phyloP scores from a whole-genome alignment of 2,113 vertebrate species.

The Indri indri region DNA sequence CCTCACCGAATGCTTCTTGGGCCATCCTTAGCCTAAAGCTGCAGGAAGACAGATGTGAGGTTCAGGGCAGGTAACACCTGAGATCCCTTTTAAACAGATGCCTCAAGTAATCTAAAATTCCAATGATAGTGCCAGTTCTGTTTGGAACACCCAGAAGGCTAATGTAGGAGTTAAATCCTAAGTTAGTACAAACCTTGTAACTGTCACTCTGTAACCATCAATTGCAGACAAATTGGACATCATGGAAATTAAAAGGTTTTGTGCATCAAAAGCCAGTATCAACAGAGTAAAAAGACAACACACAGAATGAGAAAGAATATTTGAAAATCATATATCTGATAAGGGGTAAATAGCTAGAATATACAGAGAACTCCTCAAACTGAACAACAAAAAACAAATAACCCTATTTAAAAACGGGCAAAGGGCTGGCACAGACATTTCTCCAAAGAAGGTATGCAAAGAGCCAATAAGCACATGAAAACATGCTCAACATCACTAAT shows the following conservation, averaged over 20 bases:
- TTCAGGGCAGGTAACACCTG: neutral
- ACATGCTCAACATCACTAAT: neutral
- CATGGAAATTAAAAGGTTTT: neutral
- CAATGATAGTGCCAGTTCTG: accelerated
- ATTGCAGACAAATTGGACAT: neutral
- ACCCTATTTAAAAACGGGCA: neutral
- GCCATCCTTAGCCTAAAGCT: neutral
- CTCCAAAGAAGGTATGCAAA: neutral
- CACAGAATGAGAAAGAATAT: neutral
- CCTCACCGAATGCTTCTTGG: accelerated
- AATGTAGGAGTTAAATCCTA: neutral
- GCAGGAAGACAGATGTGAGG: neutral
- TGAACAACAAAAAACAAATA: neutral
- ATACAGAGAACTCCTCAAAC: neutral
- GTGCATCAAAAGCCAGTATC: neutral
- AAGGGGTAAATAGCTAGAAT: neutral
- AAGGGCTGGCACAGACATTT: neutral
- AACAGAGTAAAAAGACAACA: neutral
- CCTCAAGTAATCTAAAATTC: neutral
- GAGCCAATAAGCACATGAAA: neutral
- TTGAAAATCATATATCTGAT: neutral
- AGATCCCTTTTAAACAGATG: neutral
- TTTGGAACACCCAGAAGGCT: neutral
- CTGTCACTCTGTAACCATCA: neutral
- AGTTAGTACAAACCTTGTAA: neutral